Evolutionary conservation across 2,797 vertebrate species (phyloP), one percentile per base, ranked within the genome.

Genomic region (Lepilemur ruficaudatus): DNA sequence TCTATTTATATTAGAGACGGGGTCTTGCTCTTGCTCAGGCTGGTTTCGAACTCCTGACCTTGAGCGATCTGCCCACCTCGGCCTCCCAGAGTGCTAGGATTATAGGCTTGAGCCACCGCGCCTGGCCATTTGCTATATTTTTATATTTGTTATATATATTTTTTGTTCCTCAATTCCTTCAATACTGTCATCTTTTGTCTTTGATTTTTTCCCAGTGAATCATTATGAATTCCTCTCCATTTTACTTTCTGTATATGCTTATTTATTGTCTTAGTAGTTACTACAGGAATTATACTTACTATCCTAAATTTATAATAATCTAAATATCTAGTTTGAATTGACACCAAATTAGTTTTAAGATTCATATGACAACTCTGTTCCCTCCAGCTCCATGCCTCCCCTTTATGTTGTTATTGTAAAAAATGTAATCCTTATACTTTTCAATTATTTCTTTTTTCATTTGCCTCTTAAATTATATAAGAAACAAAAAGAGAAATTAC

Each of bases 291-390:
- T 63, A 32, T 63, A 63, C 22, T 57, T 57, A 57, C 22, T 57
- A 57, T 57, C 23, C 55, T 25, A 57, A 57, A 75, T 76, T 70
- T 92, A 63, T 81, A 94, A 89, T 59, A 70, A 25, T 57, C 55
- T 57, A 25, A 25, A 57, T 57, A 25, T 22, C 55, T 93, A 93
- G 38, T 22, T 93, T 94, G n/a, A 75, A 80, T 23, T 84, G 28
- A 83, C 86, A 61, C 30, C 13, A 7, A 83, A 73, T 73, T 91
- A 67, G 30, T 17, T 80, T 93, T n/a, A 93, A 96, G 78, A 89
- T 32, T 30, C 48, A 70, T 91, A 41, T 63, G 63, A 79, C 52
- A 88, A 57, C 57, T 87, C 22, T 89, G 1, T 18, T 67, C 20
- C 18, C 3, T 91, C 17, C 25, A 87, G 15, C 5, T 57, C 63